These are phyloP conservation scores for Narcine bancroftii DNA, from an alignment of 2,113 vertebrate genomes.

Conservation along the genomic window DNA sequence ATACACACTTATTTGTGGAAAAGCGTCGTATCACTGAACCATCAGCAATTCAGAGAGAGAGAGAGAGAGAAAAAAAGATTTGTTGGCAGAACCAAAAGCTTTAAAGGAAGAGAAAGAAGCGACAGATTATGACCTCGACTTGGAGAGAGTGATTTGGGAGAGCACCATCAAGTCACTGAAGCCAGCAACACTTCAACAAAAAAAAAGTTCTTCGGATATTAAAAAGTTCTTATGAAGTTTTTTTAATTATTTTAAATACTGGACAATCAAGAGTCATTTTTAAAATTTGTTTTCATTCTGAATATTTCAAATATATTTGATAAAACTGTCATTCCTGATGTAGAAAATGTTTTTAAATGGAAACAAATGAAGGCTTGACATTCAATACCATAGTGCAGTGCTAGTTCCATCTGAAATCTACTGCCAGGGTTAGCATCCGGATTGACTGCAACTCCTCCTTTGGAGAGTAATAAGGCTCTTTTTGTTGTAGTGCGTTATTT, in stretches of 20 bases:
- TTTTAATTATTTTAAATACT: slow-evolving; percentile 29
- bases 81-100: background rate
- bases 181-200: slow-evolving; percentile 12
- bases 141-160: background rate
- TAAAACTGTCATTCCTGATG: slow-evolving; percentile 19
- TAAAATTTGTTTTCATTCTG: slow-evolving; percentile 31
- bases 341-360: slow-evolving; percentile 31
- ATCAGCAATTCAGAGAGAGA: slow-evolving; percentile 23
- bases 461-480: background rate
- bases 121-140: background rate
- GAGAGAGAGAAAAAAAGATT: background rate
- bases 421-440: slow-evolving; percentile 4
- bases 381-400: background rate
- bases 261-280: slow-evolving; percentile 37
- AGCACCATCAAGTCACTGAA: background rate
- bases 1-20: slow-evolving; percentile 38
- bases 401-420: slow-evolving; percentile 20
- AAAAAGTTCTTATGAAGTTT: slow-evolving; percentile 34
- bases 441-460: background rate
- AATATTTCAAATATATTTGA: slow-evolving; percentile 36
- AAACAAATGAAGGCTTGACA: slow-evolving; percentile 12
- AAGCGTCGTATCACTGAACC: slow-evolving; percentile 25
- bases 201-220: background rate
- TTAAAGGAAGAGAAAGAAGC: background rate
- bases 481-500: background rate